Percentiles rank a stretch among this genome's conserved stretches.
Evolutionary conservation across 2,888 invertebrate genomes (phyloP).

Genomic region (Dryomyza anilis): DNA sequence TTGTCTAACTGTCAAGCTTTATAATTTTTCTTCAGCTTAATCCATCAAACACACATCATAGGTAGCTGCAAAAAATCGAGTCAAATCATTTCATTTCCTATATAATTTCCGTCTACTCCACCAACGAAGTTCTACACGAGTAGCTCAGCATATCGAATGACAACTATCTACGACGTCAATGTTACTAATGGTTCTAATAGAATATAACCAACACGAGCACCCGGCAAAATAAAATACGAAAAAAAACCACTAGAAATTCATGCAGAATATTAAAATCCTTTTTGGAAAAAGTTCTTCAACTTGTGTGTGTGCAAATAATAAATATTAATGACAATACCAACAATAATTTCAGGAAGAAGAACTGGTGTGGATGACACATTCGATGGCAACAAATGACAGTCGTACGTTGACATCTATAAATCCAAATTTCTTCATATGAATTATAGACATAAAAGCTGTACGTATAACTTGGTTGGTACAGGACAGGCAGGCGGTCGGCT

Average conservation of each 20-base stretch:
- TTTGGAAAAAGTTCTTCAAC: conserved; percentile 6
- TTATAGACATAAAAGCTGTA: neutral
- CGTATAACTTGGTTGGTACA: neutral
- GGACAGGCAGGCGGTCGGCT: neutral
- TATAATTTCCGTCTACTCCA: conserved; percentile 21
- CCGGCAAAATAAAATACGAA: conserved; percentile 12
- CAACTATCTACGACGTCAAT: conserved; percentile 15
- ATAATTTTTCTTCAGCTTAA: conserved; percentile 31
- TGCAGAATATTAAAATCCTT: conserved; percentile 33
- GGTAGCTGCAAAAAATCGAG: neutral
- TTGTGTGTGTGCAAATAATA: conserved; percentile 35
- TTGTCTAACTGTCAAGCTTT: neutral
- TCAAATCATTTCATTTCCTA: conserved; percentile 13
- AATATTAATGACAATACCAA: conserved; percentile 32
- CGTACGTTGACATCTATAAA: conserved; percentile 26
- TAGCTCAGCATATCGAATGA: conserved; percentile 32
- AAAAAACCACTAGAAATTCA: conserved; percentile 10
- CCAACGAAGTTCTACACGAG: conserved; percentile 12
- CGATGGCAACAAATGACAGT: conserved; percentile 27
- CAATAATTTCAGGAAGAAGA: neutral
- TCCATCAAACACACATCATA: conserved; percentile 27
- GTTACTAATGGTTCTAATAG: conserved; percentile 36
- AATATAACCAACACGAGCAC: conserved; percentile 27
- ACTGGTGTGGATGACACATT: conserved; percentile 27
- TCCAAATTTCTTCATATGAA: conserved; percentile 18